Evolutionary conservation across 64 coral and sea anemone genomes (phyloP), one percentile per base, ranked within the genome.

Genomic region (Hydrozoanthus tunicans): DNA sequence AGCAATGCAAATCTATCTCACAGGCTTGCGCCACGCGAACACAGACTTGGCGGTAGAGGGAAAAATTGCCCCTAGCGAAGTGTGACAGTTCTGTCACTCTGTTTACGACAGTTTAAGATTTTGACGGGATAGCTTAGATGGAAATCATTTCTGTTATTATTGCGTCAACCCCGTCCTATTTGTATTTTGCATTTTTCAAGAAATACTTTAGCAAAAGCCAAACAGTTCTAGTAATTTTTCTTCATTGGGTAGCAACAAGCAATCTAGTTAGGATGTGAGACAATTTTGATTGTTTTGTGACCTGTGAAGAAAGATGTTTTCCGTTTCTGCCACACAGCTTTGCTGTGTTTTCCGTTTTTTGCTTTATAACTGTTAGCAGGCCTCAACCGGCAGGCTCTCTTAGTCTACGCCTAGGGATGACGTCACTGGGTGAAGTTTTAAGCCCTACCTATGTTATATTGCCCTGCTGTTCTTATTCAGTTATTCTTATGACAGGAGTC

Each of bases 11-110:
- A 56, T 70, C 17, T 3, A 84, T 43, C 32, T 43, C 32, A 43
- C 32, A 43, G 32, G 32, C 2, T 43, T 43, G 32, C 32, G 32
- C 32, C 32, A 43, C 32, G 32, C 32, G 32, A 43, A 43, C 32
- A 43, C 32, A 43, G 32, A 43, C 32, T 43, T 43, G 32, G 32
- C 32, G 32, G n/a, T 3, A 17, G 14, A 67, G 70, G 55, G 5
- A 4, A 84, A 85, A 85, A 70, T 32, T 6, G 27, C 82, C 82
- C 12, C 7, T 57, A 70, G 82, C 64, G 25, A 68, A 70, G 5
- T 14, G 24, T 84, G 82, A 85, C 65, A 85, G 5, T 56, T 56
- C 43, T 84, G 62, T 70, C 52, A 85, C 62, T 70, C 68, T 57
- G 51, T 85, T 85, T 85, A 54, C 43, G 62, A 54, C 32, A 54